Evolutionary conservation across 2,113 vertebrate species (phyloP).

Genomic region (Gymnobelideus leadbeateri): DNA sequence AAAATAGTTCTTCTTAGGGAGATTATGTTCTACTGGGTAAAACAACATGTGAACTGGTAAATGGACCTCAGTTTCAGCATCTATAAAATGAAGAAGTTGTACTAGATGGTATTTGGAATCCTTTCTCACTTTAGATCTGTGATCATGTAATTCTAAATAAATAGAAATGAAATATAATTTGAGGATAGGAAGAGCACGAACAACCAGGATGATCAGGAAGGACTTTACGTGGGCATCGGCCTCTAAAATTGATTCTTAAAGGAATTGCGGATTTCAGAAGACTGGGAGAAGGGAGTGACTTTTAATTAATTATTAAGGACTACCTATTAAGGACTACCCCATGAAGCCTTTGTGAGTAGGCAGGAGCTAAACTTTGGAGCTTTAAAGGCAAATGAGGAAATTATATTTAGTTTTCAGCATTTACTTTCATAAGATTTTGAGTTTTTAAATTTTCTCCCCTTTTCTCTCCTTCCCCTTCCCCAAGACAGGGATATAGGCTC

Average conservation of each 20-base stretch:
- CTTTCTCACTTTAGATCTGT: neutral
- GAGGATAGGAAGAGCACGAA: neutral
- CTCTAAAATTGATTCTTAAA: neutral
- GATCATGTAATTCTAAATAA: neutral
- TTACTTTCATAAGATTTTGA: too few relatives aligned
- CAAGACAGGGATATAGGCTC: too few relatives aligned
- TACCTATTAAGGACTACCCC: too few relatives aligned
- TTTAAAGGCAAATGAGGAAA: too few relatives aligned
- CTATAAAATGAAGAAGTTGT: neutral
- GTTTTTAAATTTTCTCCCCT: too few relatives aligned
- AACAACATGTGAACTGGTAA: neutral
- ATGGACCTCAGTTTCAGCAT: neutral
- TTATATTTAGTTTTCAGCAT: too few relatives aligned
- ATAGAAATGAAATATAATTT: neutral
- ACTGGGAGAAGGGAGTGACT: neutral
- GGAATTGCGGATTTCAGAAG: too few relatives aligned
- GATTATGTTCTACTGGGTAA: neutral
- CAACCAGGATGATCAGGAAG: neutral
- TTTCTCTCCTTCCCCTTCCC: too few relatives aligned
- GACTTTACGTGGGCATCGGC: neutral
- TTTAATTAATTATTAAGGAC: neutral
- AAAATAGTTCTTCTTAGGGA: neutral
- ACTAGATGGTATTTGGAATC: neutral
- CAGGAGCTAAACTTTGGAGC: too few relatives aligned
- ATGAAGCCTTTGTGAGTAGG: too few relatives aligned